Evolutionary conservation across 2,113 vertebrate genomes (phyloP).

Genomic region (Heterotilapia buettikoferi): DNA sequence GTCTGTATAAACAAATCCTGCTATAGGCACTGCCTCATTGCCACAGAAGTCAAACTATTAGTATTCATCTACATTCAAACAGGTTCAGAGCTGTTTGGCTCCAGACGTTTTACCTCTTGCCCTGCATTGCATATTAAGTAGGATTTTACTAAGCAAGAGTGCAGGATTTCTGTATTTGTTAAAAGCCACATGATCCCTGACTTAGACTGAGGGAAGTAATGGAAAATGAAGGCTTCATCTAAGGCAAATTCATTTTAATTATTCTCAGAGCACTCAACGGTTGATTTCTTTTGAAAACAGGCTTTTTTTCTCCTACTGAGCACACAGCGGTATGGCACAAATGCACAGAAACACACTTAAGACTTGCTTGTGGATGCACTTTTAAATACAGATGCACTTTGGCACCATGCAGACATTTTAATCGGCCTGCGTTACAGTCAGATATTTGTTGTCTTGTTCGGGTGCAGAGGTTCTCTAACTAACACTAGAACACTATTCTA

Average conservation of each 20-base stretch:
- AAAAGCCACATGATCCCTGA: slow-evolving; percentile 8
- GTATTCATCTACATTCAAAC: not conserved
- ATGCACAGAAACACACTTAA: not conserved
- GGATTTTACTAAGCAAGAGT: not conserved
- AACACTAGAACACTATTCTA: not conserved
- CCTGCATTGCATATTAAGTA: not conserved
- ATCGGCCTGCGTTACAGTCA: not conserved
- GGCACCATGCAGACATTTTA: not conserved
- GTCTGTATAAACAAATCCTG: not conserved
- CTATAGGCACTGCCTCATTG: not conserved
- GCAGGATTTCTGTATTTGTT: slow-evolving; percentile 3
- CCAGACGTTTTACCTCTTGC: not conserved
- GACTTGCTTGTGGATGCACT: not conserved
- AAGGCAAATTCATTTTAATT: slow-evolving; percentile 18
- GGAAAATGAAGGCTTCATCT: slow-evolving; percentile 4
- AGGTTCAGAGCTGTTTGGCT: not conserved
- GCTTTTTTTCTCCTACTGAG: not conserved
- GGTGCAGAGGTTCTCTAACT: not conserved
- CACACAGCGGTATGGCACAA: not conserved
- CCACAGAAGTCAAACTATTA: not conserved
- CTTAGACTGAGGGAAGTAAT: not conserved
- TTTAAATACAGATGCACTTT: not conserved
- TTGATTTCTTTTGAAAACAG: slow-evolving; percentile 1
- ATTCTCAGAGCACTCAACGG: slow-evolving; percentile 14
- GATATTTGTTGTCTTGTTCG: not conserved